Evolutionary conservation across 2,797 vertebrate genomes (phyloP).

Genomic region (Tauraco hartlaubi): DNA sequence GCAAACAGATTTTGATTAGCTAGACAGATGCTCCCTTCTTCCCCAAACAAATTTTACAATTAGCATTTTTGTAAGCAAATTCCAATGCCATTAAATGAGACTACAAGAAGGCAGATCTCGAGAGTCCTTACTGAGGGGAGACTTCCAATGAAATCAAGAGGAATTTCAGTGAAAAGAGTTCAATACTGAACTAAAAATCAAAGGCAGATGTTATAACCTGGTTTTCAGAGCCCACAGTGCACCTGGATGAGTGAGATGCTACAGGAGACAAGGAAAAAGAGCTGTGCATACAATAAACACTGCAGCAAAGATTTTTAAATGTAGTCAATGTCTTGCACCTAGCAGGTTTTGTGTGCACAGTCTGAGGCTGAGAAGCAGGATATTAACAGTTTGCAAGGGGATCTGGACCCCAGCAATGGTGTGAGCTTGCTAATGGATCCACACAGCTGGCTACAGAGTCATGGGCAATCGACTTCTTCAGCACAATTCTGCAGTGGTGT

Average conservation of each 20-base stretch:
- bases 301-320: not conserved
- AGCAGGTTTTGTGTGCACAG: not conserved
- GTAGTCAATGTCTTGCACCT: not conserved
- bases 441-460: not conserved
- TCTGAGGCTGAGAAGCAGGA: not conserved
- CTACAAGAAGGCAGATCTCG: not conserved
- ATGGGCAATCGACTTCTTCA: rapidly evolving
- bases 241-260: not conserved
- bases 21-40: slow-evolving; percentile 34
- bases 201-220: not conserved
- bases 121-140: not conserved
- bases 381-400: not conserved
- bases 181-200: not conserved
- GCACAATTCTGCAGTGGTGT: rapidly evolving
- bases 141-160: not conserved
- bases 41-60: slow-evolving; percentile 31
- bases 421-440: not conserved
- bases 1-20: slow-evolving; percentile 54
- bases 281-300: not conserved
- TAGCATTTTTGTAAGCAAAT: slow-evolving; percentile 57
- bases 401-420: not conserved
- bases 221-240: not conserved
- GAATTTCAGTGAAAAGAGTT: not conserved
- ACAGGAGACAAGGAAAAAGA: not conserved
- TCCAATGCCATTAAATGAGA: not conserved